These are phyloP conservation scores for Campoletis sonorensis DNA, from an alignment of 1,140 invertebrate species.

Conservation along the genomic window DNA sequence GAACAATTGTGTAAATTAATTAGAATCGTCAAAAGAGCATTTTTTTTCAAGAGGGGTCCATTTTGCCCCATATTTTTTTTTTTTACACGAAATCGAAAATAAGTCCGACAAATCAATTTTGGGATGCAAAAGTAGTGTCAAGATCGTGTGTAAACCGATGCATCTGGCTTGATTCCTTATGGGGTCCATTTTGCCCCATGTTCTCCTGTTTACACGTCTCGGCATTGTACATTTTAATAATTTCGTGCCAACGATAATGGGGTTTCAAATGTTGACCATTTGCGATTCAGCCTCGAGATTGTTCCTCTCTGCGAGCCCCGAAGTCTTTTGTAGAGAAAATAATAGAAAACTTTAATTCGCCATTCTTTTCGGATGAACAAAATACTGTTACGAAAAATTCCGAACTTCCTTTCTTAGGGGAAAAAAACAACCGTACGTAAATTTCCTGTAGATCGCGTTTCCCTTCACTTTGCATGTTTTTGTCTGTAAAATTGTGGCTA, in stretches of 20 bases:
- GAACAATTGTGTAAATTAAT: too few species aligned
- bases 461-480: background rate
- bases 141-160: too few species aligned
- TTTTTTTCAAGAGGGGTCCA: too few species aligned
- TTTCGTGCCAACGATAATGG: background rate
- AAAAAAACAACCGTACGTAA: background rate
- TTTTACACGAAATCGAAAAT: too few species aligned
- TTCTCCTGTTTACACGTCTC: too few species aligned
- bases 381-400: background rate
- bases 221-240: background rate
- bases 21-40: too few species aligned
- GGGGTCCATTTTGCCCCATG: too few species aligned
- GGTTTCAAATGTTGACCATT: background rate
- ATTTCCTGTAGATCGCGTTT: conserved; percentile 4
- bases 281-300: background rate
- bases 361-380: background rate
- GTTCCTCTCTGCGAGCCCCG: background rate
- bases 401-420: background rate
- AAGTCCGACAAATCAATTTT: too few species aligned
- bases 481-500: background rate
- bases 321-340: too few species aligned
- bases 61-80: too few species aligned
- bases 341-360: background rate
- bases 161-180: too few species aligned
- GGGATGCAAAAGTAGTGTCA: too few species aligned